phyloP scores from a whole-genome alignment of 2,113 vertebrate species.

The Crypturellus undulatus region DNA sequence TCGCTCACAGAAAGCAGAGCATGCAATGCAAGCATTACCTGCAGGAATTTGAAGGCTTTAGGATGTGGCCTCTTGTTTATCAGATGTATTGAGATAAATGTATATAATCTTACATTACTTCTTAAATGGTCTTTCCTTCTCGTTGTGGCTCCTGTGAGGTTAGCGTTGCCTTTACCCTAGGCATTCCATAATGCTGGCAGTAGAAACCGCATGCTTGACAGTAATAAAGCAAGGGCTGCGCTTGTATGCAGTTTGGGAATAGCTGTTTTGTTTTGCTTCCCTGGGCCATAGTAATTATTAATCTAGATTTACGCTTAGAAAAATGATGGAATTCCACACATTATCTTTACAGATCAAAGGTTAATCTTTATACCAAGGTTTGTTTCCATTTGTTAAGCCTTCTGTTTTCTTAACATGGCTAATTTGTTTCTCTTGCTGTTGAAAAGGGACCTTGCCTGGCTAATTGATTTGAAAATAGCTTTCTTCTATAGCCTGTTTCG shows the following conservation, averaged over 20 bases:
- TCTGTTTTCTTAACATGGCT: constrained; percentile 9
- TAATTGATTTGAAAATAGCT: background rate
- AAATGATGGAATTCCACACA: background rate
- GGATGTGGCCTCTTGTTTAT: background rate
- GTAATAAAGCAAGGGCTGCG: background rate
- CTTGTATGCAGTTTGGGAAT: background rate
- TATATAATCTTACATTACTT: background rate
- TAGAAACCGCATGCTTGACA: background rate
- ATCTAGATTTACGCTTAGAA: background rate
- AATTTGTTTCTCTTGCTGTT: background rate
- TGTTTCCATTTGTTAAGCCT: background rate
- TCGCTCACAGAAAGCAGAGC: background rate
- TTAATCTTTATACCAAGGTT: background rate
- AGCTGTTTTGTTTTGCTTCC: background rate
- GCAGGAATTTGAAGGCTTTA: background rate
- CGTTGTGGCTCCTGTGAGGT: accelerated
- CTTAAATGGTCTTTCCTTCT: background rate
- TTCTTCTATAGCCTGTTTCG: background rate
- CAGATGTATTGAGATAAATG: background rate
- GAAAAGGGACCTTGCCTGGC: background rate
- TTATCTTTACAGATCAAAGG: background rate
- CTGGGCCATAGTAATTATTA: background rate
- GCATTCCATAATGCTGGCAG: accelerated
- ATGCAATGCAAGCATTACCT: background rate
- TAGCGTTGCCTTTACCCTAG: background rate